These are phyloP conservation scores for Neotragus pygmaeus DNA, from an alignment of 2,113 vertebrate species.

Conservation along the genomic window DNA sequence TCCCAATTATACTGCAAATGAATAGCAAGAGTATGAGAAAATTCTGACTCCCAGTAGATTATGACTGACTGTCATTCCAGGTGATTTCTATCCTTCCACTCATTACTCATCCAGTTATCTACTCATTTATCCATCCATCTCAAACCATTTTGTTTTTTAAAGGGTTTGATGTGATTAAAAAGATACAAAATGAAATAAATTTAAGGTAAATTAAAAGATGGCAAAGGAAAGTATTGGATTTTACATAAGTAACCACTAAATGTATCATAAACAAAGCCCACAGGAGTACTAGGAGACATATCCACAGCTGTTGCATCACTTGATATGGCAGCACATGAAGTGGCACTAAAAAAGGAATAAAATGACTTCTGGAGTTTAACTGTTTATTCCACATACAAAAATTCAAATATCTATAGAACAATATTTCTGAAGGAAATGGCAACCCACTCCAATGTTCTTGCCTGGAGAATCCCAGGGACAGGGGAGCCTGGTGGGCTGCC, in stretches of 20 bases:
- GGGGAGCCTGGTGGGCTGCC: too few species aligned
- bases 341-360: background rate
- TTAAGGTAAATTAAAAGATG: background rate
- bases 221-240: background rate
- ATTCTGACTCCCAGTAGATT: background rate
- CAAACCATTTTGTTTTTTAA: background rate
- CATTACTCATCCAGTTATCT: background rate
- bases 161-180: background rate
- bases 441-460: too few species aligned
- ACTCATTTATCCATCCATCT: background rate
- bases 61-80: background rate
- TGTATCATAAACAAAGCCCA: background rate
- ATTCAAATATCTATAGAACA: background rate
- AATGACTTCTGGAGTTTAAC: background rate
- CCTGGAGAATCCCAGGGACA: too few species aligned
- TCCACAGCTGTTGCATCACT: accelerated
- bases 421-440: too few species aligned
- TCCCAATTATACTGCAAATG: background rate
- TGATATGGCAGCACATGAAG: background rate
- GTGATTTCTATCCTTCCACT: background rate
- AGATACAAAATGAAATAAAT: background rate
- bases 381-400: background rate
- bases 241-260: background rate
- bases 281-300: background rate
- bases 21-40: background rate